phyloP scores from a whole-genome alignment of 2,888 invertebrate species.

The Epinotia demarniana region DNA sequence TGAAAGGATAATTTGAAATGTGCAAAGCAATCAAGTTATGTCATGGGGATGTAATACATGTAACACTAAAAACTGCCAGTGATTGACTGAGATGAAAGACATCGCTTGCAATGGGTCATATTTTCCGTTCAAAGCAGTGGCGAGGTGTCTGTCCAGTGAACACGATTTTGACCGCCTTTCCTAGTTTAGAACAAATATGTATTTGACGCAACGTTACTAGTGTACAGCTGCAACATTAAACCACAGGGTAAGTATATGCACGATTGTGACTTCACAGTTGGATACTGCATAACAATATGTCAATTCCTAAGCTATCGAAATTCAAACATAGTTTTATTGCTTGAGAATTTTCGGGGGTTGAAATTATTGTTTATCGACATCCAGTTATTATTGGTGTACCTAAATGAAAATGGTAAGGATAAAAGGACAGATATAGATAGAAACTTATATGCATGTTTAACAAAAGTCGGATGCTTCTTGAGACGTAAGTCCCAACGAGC shows the following conservation, averaged over 20 bases:
- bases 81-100: background rate
- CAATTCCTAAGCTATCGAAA: too few relatives aligned
- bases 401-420: background rate
- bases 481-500: background rate
- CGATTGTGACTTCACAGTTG: too few relatives aligned
- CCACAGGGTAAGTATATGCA: too few relatives aligned
- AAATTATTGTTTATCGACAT: too few relatives aligned
- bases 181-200: background rate
- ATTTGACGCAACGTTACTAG: background rate
- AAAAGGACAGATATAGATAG: background rate
- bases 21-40: slow-evolving; percentile 25
- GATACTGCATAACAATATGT: too few relatives aligned
- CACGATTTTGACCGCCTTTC: background rate
- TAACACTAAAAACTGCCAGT: background rate
- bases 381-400: too few relatives aligned
- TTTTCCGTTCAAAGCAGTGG: background rate
- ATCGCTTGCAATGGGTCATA: background rate
- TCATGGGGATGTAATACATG: slow-evolving; percentile 1
- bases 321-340: too few relatives aligned
- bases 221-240: background rate
- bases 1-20: slow-evolving; percentile 8
- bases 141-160: background rate
- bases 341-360: too few relatives aligned
- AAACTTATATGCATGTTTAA: background rate
- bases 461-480: background rate